phyloP scores from a whole-genome alignment of 2,797 vertebrate species.

The Parauchenoglanis ngamensis region DNA sequence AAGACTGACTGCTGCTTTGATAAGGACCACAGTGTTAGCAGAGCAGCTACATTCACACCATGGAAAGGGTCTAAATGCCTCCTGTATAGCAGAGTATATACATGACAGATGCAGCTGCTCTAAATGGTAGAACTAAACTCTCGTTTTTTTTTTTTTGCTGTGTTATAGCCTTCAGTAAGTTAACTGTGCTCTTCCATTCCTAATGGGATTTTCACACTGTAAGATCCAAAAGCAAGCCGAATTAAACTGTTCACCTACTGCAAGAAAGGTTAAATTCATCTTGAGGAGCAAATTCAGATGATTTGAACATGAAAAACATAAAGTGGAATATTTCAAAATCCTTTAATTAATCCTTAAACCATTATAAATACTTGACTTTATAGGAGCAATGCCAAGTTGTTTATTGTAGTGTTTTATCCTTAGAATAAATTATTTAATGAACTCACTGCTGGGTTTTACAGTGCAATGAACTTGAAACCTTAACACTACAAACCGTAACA shows the following conservation, averaged over 20 bases:
- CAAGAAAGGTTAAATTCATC: slow-evolving; percentile 11
- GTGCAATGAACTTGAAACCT: slow-evolving; percentile 22
- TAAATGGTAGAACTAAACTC: slow-evolving; percentile 38
- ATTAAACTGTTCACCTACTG: slow-evolving; percentile 22
- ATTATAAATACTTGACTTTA: background rate
- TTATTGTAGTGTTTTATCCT: background rate
- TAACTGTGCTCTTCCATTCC: slow-evolving; percentile 37
- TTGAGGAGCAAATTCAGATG: background rate
- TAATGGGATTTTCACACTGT: slow-evolving; percentile 33
- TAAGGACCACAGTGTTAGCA: slow-evolving; percentile 35
- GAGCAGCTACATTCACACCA: slow-evolving; percentile 26
- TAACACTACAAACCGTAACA: slow-evolving; percentile 5
- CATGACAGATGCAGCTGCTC: slow-evolving; percentile 38
- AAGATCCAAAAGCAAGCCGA: slow-evolving; percentile 30
- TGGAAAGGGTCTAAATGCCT: slow-evolving; percentile 33
- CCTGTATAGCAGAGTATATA: slow-evolving; percentile 39
- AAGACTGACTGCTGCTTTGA: slow-evolving; percentile 40
- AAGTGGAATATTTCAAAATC: background rate
- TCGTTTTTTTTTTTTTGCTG: slow-evolving; percentile 33
- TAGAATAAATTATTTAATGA: background rate
- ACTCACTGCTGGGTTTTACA: slow-evolving; percentile 26
- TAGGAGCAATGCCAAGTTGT: background rate
- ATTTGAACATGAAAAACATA: background rate
- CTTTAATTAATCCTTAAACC: background rate
- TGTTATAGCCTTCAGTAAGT: slow-evolving; percentile 30